Conservation (phyloP, 2,888 invertebrate genomes). For the Galerucella nymphaeae region DNA sequence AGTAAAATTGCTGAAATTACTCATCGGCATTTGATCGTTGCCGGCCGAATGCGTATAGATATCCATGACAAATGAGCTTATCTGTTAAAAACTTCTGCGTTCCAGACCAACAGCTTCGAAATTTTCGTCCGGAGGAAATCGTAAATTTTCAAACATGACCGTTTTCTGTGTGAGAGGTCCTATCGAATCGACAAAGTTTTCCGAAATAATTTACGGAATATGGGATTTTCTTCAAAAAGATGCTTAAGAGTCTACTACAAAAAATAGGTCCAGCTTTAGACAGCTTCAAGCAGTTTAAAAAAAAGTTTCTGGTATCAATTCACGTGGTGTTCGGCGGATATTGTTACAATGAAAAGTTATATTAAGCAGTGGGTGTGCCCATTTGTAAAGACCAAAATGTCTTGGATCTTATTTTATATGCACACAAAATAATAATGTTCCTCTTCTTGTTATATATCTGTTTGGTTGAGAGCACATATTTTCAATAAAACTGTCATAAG, state of each 20-base stretch:
- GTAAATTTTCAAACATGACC: conserved; percentile 59
- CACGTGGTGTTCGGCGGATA: too few relatives aligned
- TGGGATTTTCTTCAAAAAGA: conserved; percentile 28
- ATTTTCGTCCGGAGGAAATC: conserved; percentile 61
- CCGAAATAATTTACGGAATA: conserved; percentile 50
- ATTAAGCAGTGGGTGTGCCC: too few relatives aligned
- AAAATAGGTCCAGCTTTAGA: neutral
- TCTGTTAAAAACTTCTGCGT: conserved; percentile 62
- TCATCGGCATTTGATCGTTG: conserved; percentile 56
- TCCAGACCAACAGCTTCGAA: conserved; percentile 60
- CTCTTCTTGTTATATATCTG: too few relatives aligned
- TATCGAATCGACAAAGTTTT: conserved; percentile 53
- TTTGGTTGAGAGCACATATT: too few relatives aligned
- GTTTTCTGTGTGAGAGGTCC: conserved; percentile 56
- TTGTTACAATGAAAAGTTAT: too few relatives aligned
- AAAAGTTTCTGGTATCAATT: neutral
- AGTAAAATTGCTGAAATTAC: conserved; percentile 56
- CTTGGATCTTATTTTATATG: too few relatives aligned
- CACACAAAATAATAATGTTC: too few relatives aligned
- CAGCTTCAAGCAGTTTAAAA: neutral
- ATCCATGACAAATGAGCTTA: conserved; percentile 62
- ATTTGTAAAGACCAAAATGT: too few relatives aligned
- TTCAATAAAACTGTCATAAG: too few relatives aligned
- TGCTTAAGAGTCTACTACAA: neutral
- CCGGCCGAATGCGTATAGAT: conserved; percentile 56